A percentile compares a stretch with the other conserved stretches of the same genome.
Evolutionary conservation across 1,140 invertebrate genomes (phyloP).

Genomic region (Anthonomus grandis): DNA sequence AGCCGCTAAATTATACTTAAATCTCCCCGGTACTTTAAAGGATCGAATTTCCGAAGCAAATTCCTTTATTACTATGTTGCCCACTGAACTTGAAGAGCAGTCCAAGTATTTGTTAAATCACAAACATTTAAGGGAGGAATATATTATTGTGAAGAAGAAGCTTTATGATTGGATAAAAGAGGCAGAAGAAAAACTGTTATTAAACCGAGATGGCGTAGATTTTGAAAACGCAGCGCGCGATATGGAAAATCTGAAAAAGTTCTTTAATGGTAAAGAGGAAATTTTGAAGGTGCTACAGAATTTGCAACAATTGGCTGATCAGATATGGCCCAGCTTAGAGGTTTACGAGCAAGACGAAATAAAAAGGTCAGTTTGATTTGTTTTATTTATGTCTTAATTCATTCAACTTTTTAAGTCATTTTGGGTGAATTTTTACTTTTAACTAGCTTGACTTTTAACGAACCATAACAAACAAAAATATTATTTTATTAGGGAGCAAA

Average conservation of each 20-base stretch:
- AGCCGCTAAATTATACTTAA: conserved; percentile 66
- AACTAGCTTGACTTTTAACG: too few relatives aligned
- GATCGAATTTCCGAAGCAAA: conserved; percentile 82
- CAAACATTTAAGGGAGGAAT: conserved; percentile 72
- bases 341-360: conserved; percentile 76
- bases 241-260: conserved; percentile 81
- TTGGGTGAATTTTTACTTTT: too few relatives aligned
- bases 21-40: conserved; percentile 70
- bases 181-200: conserved; percentile 72
- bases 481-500: conserved; percentile 73
- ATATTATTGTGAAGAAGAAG: conserved; percentile 68
- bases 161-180: conserved; percentile 82
- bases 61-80: conserved; percentile 71
- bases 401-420: too few relatives aligned
- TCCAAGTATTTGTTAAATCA: conserved; percentile 77
- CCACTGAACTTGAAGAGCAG: conserved; percentile 74
- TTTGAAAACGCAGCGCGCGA: conserved; percentile 80
- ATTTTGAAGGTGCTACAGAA: conserved; percentile 74
- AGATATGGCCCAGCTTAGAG: conserved; percentile 80
- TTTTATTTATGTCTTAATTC: too few relatives aligned
- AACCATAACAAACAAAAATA: too few relatives aligned
- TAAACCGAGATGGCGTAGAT: conserved; percentile 79
- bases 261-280: conserved; percentile 75
- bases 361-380: too few relatives aligned
- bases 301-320: conserved; percentile 78